Conservation (phyloP, 1,140 invertebrate species). For the Brevipalpus yothersi region DNA sequence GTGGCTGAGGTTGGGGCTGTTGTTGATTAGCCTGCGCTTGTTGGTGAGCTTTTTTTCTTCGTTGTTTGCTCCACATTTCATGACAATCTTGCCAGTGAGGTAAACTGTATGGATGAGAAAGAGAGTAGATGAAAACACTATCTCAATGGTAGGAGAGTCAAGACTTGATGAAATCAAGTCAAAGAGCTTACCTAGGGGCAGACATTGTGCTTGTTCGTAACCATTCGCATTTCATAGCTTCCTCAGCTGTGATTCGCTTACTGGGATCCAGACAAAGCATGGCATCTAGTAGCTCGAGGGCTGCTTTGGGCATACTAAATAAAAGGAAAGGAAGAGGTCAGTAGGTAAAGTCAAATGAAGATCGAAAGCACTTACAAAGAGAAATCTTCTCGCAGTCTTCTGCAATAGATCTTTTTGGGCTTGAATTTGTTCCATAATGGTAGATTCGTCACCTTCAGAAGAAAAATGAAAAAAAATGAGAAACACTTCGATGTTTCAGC, state of each 20-base stretch:
- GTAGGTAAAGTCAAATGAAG: slow-evolving; percentile 7
- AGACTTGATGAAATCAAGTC: neutral
- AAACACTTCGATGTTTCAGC: neutral
- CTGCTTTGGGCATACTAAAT: slow-evolving; percentile 47
- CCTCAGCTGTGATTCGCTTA: slow-evolving; percentile 72
- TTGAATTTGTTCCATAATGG: slow-evolving; percentile 75
- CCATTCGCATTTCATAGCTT: slow-evolving; percentile 83
- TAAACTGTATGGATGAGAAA: slow-evolving; percentile 3
- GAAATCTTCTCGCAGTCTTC: slow-evolving; percentile 76
- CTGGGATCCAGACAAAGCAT: slow-evolving; percentile 91
- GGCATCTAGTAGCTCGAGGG: slow-evolving; percentile 76
- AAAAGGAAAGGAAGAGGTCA: slow-evolving; percentile 1
- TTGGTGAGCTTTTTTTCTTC: slow-evolving; percentile 39
- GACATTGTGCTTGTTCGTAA: slow-evolving; percentile 49
- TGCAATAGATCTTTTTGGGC: slow-evolving; percentile 65
- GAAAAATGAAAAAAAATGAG: neutral
- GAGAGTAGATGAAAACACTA: neutral
- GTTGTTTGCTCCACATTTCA: slow-evolving; percentile 92
- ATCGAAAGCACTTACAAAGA: slow-evolving; percentile 28
- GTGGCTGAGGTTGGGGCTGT: neutral
- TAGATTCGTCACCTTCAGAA: slow-evolving; percentile 53
- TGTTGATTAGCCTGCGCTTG: neutral
- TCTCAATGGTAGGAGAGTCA: neutral
- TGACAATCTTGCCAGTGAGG: slow-evolving; percentile 96
- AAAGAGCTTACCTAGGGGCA: slow-evolving; percentile 38